A percentile compares a stretch with the other conserved stretches of the same genome.
These are phyloP conservation scores for Stenchaetothrips biformis DNA, from an alignment of 2,888 invertebrate genomes.

Conservation along the genomic window DNA sequence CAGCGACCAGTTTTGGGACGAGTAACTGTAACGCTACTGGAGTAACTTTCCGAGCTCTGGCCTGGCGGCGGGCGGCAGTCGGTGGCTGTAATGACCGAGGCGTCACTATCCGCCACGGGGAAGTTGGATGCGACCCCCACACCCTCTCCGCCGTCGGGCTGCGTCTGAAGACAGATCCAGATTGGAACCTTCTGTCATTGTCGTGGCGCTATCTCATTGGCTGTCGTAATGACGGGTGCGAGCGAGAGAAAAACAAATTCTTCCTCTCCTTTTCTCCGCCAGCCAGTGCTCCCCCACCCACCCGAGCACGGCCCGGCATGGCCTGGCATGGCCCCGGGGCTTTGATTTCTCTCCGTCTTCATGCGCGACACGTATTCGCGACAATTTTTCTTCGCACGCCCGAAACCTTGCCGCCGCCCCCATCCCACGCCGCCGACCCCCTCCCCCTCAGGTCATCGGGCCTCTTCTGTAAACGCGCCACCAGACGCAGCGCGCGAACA, in stretches of 20 bases:
- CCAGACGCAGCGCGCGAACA: too few relatives aligned
- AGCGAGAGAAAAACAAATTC: neutral
- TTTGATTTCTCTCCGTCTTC: constrained; percentile 21
- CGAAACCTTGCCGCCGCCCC: neutral
- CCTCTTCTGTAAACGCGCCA: too few relatives aligned
- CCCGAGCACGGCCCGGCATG: neutral
- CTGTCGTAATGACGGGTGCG: neutral
- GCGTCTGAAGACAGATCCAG: neutral
- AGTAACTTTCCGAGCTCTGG: too few relatives aligned
- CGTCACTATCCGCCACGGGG: neutral
- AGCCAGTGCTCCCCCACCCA: neutral
- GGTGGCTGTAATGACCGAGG: too few relatives aligned
- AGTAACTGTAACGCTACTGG: too few relatives aligned
- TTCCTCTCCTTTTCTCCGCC: neutral
- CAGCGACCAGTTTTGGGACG: too few relatives aligned
- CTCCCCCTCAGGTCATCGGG: too few relatives aligned
- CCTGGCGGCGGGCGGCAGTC: neutral
- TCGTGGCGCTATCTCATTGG: neutral
- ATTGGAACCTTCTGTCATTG: neutral
- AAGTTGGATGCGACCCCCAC: neutral
- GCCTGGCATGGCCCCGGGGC: neutral
- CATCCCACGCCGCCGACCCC: neutral
- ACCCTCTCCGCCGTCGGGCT: neutral
- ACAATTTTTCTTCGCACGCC: constrained; percentile 24
- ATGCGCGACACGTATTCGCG: constrained; percentile 22